A percentile compares a stretch with the other conserved stretches of the same genome.
phyloP scores from a whole-genome alignment of 2,888 invertebrate species.

The Oasisia sp. region DNA sequence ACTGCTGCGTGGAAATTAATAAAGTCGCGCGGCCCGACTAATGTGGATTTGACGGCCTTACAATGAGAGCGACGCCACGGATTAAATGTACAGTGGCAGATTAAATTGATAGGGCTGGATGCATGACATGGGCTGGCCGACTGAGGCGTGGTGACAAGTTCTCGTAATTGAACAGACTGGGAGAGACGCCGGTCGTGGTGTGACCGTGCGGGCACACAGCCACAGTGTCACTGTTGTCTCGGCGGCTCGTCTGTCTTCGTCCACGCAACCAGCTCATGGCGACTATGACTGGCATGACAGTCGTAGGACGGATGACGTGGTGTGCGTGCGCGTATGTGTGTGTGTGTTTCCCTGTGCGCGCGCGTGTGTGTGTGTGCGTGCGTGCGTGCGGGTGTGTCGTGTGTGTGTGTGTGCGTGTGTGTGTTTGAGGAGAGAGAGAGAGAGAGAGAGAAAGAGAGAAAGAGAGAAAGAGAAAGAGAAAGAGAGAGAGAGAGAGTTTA shows the following conservation, averaged over 20 bases:
- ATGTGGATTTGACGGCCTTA: background rate
- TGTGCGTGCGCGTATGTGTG: too few relatives aligned
- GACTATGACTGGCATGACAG: too few relatives aligned
- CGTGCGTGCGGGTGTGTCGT: too few relatives aligned
- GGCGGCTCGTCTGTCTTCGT: background rate
- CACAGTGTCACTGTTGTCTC: background rate
- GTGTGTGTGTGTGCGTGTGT: too few relatives aligned
- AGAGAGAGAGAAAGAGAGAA: too few relatives aligned
- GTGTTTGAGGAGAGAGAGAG: too few relatives aligned
- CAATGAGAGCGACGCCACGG: background rate
- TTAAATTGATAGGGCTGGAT: constrained; percentile 5
- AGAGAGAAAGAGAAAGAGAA: too few relatives aligned
- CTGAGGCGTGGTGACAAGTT: background rate
- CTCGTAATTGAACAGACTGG: background rate
- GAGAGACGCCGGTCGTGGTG: background rate
- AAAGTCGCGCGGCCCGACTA: background rate
- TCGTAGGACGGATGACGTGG: too few relatives aligned
- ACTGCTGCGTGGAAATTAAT: background rate
- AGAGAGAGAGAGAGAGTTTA: too few relatives aligned
- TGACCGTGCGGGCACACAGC: background rate
- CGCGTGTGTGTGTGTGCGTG: too few relatives aligned
- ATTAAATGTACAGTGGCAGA: constrained; percentile 17
- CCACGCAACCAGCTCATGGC: background rate
- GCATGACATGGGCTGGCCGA: background rate
- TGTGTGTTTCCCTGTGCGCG: too few relatives aligned